A percentile compares a stretch with the other conserved stretches of the same genome.
These are phyloP conservation scores for Macrotrachela quadricornifera DNA, from an alignment of 1,140 invertebrate genomes.

Conservation along the genomic window DNA sequence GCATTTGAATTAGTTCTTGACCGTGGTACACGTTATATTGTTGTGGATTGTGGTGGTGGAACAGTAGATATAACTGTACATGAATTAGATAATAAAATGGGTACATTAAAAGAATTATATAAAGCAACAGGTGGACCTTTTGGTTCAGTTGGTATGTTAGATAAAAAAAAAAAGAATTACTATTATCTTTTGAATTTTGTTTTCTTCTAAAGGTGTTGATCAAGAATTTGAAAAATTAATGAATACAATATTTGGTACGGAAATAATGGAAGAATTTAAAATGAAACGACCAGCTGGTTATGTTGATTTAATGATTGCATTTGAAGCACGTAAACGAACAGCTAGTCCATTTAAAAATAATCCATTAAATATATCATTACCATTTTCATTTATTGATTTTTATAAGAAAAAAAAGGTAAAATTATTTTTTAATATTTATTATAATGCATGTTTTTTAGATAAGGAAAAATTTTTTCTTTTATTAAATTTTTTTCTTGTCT, in stretches of 20 bases:
- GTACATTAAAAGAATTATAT: slow-evolving; percentile 36
- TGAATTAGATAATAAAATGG: slow-evolving; percentile 30
- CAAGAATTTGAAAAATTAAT: slow-evolving; percentile 37
- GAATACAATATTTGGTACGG: slow-evolving; percentile 33
- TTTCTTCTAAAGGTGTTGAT: slow-evolving; percentile 31
- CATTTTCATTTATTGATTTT: slow-evolving; percentile 41
- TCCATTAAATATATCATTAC: slow-evolving; percentile 38
- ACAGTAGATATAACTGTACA: slow-evolving; percentile 44
- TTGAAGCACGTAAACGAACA: slow-evolving; percentile 39
- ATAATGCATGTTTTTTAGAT: no score
- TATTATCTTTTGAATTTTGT: neutral
- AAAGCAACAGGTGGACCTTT: slow-evolving; percentile 40
- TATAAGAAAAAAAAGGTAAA: slow-evolving; percentile 33
- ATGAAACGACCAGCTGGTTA: slow-evolving; percentile 35
- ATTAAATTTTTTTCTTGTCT: neutral
- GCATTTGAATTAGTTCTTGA: slow-evolving; percentile 12
- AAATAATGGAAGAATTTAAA: slow-evolving; percentile 36
- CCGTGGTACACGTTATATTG: slow-evolving; percentile 36
- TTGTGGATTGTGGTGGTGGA: slow-evolving; percentile 43
- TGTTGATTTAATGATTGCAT: slow-evolving; percentile 38
- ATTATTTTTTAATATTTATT: neutral
- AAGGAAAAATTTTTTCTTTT: no score
- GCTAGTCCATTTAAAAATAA: slow-evolving; percentile 32
- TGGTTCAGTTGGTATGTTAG: slow-evolving; percentile 29
- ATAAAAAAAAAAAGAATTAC: neutral